Conservation (phyloP, 1,140 invertebrate species). For the Drosophila navojoa region DNA sequence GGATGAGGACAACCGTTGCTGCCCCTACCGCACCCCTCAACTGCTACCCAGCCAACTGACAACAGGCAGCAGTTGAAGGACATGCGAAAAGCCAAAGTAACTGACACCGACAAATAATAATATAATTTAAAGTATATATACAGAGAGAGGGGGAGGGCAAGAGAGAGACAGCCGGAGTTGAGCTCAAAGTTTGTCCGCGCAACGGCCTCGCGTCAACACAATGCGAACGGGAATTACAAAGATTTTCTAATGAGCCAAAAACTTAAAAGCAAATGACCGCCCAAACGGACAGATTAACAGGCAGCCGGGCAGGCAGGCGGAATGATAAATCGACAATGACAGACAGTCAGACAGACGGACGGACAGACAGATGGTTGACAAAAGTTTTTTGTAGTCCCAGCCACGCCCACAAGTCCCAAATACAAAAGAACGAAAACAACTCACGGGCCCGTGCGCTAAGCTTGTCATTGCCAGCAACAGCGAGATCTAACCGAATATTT, state of each 20-base stretch:
- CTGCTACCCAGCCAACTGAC: too few relatives aligned
- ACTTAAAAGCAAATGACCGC: constrained; percentile 54
- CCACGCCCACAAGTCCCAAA: constrained; percentile 5
- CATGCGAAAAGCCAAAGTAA: constrained; percentile 31
- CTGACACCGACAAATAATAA: constrained; percentile 67
- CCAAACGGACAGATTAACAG: constrained; percentile 2
- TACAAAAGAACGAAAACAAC: constrained; percentile 9
- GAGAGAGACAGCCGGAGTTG: constrained; percentile 1
- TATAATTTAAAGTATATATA: constrained; percentile 61
- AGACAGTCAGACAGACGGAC: neutral
- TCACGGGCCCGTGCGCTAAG: constrained; percentile 28
- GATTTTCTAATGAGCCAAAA: constrained; percentile 76
- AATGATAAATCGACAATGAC: neutral
- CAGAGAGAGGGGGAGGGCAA: neutral
- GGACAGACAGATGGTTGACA: constrained; percentile 4
- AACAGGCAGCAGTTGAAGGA: constrained; percentile 1
- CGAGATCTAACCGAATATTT: neutral
- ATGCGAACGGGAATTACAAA: constrained; percentile 59
- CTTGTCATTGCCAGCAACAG: constrained; percentile 49
- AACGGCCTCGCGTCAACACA: constrained; percentile 42
- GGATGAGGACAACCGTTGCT: constrained; percentile 26
- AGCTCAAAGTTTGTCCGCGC: constrained; percentile 45
- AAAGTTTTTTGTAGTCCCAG: constrained; percentile 35
- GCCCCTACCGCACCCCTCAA: too few relatives aligned
- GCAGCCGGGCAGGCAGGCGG: neutral